phyloP scores from a whole-genome alignment of 2,888 invertebrate genomes.

The Sarcophaga caerulescens region DNA sequence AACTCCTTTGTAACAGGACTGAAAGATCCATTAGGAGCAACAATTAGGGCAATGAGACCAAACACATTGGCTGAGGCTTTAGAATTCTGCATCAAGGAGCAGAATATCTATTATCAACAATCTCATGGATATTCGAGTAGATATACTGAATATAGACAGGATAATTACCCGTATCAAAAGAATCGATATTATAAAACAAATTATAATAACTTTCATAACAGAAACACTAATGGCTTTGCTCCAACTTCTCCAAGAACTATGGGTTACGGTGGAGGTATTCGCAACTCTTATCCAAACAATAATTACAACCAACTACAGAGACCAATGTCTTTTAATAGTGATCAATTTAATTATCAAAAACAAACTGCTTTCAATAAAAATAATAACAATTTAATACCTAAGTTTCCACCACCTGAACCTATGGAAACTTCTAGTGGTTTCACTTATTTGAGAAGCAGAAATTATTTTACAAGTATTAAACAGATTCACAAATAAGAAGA shows the following conservation, averaged over 20 bases:
- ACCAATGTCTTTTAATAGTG: background rate
- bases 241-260: no score
- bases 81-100: slow-evolving; percentile 66
- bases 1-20: slow-evolving; percentile 68
- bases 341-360: no score
- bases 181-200: background rate
- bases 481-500: no score
- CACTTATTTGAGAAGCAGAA: no score
- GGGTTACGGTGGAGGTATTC: no score
- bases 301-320: background rate
- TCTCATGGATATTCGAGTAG: slow-evolving; percentile 3
- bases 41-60: slow-evolving; percentile 69
- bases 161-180: slow-evolving; percentile 15
- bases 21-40: slow-evolving; percentile 69
- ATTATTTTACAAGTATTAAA: no score
- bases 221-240: no score
- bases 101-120: slow-evolving; percentile 58
- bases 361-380: background rate
- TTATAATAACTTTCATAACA: no score
- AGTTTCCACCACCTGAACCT: no score
- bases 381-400: no score
- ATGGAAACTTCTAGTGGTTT: no score
- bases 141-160: slow-evolving; percentile 9
- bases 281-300: no score
- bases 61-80: slow-evolving; percentile 57